phyloP scores from a whole-genome alignment of 2,888 invertebrate species.

The Drepanosiphum platanoidis region DNA sequence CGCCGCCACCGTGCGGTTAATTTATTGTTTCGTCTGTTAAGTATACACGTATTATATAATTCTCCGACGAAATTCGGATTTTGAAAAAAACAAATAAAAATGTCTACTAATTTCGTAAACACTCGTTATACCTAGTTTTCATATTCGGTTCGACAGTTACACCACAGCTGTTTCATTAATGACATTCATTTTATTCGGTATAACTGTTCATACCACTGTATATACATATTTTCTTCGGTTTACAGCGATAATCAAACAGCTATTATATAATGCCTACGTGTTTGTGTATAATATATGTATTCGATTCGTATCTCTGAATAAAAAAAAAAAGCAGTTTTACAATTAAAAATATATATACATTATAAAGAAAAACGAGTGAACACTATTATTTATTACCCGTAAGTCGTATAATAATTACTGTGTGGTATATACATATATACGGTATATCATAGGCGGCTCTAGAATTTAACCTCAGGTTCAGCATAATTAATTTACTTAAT shows the following conservation, averaged over 20 bases:
- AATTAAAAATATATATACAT: no score
- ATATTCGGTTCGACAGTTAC: constrained; percentile 1
- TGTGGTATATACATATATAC: no score
- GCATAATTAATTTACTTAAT: no score
- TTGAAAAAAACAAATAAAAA: constrained; percentile 24
- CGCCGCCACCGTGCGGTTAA: background rate
- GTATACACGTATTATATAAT: no score
- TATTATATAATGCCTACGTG: constrained; percentile 1
- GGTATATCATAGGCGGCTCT: no score
- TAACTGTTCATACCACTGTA: background rate
- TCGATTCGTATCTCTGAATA: constrained; percentile 29
- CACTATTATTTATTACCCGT: background rate
- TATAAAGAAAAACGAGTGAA: background rate
- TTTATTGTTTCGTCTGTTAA: constrained; percentile 29
- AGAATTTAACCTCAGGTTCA: no score
- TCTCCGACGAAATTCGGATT: background rate
- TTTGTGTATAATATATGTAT: background rate
- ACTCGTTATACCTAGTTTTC: constrained; percentile 23
- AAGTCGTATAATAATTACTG: background rate
- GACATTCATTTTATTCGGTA: constrained; percentile 43
- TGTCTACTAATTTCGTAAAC: constrained; percentile 11
- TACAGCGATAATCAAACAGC: constrained; percentile 2
- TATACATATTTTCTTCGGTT: background rate
- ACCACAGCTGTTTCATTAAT: constrained; percentile 12
- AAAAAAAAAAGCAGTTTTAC: constrained; percentile 25